Conservation (phyloP, 2,888 invertebrate species). For the Volucella inflata region DNA sequence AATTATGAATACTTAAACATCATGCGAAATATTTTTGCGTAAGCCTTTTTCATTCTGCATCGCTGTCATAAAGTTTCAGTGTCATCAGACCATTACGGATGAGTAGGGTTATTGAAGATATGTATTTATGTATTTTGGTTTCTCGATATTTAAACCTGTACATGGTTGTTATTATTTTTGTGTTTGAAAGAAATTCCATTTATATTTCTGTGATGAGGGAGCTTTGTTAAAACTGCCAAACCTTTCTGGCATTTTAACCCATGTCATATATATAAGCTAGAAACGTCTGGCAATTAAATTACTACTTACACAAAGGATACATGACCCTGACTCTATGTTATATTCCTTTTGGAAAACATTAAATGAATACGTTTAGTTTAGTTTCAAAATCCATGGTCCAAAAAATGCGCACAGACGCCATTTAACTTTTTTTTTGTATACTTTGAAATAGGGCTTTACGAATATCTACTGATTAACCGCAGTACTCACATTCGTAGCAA, state of each 20-base stretch:
- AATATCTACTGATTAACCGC: too few species aligned
- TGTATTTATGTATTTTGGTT: not conserved
- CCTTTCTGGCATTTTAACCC: slow-evolving; percentile 36
- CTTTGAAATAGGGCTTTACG: not conserved
- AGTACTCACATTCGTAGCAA: too few species aligned
- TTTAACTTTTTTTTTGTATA: too few species aligned
- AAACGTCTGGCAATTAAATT: slow-evolving; percentile 49
- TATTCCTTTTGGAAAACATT: not conserved
- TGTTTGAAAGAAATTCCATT: slow-evolving; percentile 10
- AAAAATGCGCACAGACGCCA: too few species aligned
- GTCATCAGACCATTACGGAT: slow-evolving; percentile 38
- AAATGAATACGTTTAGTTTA: not conserved
- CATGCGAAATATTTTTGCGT: not conserved
- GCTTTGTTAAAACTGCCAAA: slow-evolving; percentile 35
- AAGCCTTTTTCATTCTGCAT: slow-evolving; percentile 51
- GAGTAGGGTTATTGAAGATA: slow-evolving; percentile 50
- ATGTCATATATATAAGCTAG: slow-evolving; percentile 33
- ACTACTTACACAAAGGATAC: slow-evolving; percentile 16
- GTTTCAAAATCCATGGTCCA: too few species aligned
- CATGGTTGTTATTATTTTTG: slow-evolving; percentile 15
- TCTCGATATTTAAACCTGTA: slow-evolving; percentile 9
- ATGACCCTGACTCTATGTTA: slow-evolving; percentile 8
- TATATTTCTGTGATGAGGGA: not conserved
- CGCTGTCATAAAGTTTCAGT: slow-evolving; percentile 57
- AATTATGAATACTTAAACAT: slow-evolving; percentile 16